phyloP scores from a whole-genome alignment of 2,888 invertebrate genomes.

The Agrotis exclamationis region DNA sequence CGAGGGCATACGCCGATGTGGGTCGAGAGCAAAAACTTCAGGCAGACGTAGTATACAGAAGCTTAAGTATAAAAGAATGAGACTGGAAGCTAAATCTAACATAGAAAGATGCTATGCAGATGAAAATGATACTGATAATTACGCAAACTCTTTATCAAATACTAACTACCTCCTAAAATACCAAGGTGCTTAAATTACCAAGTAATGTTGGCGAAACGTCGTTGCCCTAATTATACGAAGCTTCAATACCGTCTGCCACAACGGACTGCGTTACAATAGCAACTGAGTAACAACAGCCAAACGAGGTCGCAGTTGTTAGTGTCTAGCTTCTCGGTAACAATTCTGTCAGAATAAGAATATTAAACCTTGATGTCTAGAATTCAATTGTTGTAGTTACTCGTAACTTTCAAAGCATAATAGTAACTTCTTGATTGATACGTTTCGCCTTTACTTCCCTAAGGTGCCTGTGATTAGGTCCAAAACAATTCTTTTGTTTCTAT shows the following conservation, averaged over 20 bases:
- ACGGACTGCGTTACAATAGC: slow-evolving; percentile 48
- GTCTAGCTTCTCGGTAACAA: slow-evolving; percentile 8
- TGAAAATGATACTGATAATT: not conserved
- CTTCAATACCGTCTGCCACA: slow-evolving; percentile 36
- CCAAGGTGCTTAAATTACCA: slow-evolving; percentile 2
- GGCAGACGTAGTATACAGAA: too few relatives aligned
- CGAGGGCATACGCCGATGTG: too few relatives aligned
- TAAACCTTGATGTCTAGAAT: slow-evolving; percentile 5
- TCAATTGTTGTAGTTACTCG: not conserved
- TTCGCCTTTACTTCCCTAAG: too few relatives aligned
- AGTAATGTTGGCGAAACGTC: slow-evolving; percentile 18
- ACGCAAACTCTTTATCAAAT: not conserved
- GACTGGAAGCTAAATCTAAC: not conserved
- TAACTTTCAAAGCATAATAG: not conserved
- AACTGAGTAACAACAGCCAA: slow-evolving; percentile 41
- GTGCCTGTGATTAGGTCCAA: too few relatives aligned
- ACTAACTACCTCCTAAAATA: not conserved
- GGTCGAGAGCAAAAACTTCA: too few relatives aligned
- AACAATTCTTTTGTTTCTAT: too few relatives aligned
- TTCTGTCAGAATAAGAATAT: slow-evolving; percentile 5
- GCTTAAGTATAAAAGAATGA: too few relatives aligned
- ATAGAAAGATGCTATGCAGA: not conserved
- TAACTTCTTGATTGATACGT: too few relatives aligned
- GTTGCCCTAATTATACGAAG: slow-evolving; percentile 40
- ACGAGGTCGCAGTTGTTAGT: slow-evolving; percentile 45